Evolutionary conservation across 2,797 vertebrate species (phyloP), one percentile per base, ranked within the genome.

Genomic region (Miichthys miiuy): DNA sequence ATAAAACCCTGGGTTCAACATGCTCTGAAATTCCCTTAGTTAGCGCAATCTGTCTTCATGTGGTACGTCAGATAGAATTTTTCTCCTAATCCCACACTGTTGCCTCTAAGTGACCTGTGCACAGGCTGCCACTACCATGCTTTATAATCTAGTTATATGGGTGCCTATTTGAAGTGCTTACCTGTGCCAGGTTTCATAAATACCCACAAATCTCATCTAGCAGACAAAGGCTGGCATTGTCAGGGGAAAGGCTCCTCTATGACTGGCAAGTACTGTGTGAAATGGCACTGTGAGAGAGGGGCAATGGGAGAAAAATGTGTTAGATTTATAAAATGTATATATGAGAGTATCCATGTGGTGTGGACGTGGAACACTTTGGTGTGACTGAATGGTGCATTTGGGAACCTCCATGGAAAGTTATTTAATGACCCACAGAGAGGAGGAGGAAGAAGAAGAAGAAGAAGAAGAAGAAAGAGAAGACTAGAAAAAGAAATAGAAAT

Each of bases 221-320:
- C 18, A 62, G 67, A 80, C 75, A 86, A 79, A 75, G 75, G 27
- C 57, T 62, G 41, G 56, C 52, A 79, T 87, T 82, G 81, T 82
- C 38, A 30, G 64, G 20, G 38, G 25, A 42, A 27, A 76, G 64
- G 41, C 79, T 79, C 44, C 38, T 54, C 41, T 44, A 23, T 81
- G 75, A 75, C 72, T 68, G 50, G 34, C 65, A 69, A 69, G 14
- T 50, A 56, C 27, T 70, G 69, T 79, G 50, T 38, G 55, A 74
- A 74, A 55, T 56, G 68, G 60, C 42, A 47, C 54, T 47, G 30
- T 67, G 57, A 80, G 61, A 57, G 30, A 46, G 6, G 60, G 17
- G 44, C 5, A 30, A 58, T 47, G 44, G 44, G 61, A 21, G 23
- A 42, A 21, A 54, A 50, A 20, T 11, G 5, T 56, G 61, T 72